These are phyloP conservation scores for Sebastes fasciatus DNA, from an alignment of 2,113 vertebrate species.

Conservation along the genomic window DNA sequence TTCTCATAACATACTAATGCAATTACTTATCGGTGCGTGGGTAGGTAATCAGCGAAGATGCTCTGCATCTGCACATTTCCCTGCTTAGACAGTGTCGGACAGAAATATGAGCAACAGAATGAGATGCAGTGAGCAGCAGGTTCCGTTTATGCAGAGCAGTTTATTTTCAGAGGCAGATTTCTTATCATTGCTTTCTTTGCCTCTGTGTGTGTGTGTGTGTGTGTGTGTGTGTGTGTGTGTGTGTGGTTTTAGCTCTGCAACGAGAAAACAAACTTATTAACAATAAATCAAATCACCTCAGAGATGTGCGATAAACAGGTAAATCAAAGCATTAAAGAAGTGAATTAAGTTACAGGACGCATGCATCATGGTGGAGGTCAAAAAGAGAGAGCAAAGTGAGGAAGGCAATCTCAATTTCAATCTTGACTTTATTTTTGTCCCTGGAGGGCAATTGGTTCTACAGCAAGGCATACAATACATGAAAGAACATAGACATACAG, in stretches of 20 bases:
- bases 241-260: background rate
- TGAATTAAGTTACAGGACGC: too few species aligned
- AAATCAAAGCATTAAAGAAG: too few species aligned
- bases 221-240: background rate
- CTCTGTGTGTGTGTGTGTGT: background rate
- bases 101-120: background rate
- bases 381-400: too few species aligned
- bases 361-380: too few species aligned
- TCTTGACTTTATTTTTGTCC: too few species aligned
- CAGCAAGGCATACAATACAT: too few species aligned
- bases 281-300: too few species aligned
- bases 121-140: background rate
- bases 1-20: conserved; percentile 76
- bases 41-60: conserved; percentile 27
- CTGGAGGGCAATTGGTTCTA: too few species aligned
- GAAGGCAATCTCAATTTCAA: too few species aligned
- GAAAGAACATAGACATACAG: too few species aligned
- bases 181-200: background rate
- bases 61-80: conserved; percentile 37
- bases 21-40: conserved; percentile 23
- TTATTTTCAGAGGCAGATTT: background rate
- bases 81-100: background rate
- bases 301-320: too few species aligned
- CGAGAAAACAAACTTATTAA: background rate
- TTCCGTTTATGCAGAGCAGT: background rate